Percentiles rank a stretch among this genome's conserved stretches.
Conservation (phyloP, 2,797 vertebrate genomes). For the Hybognathus amarus region DNA sequence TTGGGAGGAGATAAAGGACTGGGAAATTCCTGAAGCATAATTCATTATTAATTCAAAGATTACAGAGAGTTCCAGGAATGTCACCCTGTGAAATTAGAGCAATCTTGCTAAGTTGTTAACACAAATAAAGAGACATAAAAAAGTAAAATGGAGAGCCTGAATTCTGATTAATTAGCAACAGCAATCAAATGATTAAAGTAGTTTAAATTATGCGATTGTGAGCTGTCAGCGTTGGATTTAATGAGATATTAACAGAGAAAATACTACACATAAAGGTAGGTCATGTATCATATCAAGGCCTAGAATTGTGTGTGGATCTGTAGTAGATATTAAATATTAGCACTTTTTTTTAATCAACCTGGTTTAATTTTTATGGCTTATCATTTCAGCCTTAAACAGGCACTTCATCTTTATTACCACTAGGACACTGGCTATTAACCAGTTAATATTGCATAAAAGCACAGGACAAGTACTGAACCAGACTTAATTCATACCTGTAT, state of each 20-base stretch:
- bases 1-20: conserved; percentile 46
- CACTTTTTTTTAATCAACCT: neutral
- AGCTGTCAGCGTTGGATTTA: neutral
- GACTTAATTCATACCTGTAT: conserved; percentile 33
- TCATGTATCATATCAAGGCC: neutral
- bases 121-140: conserved; percentile 28
- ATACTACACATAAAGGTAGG: neutral
- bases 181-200: conserved; percentile 7
- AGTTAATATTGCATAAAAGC: neutral
- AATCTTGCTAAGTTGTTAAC: conserved; percentile 45
- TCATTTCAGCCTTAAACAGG: neutral
- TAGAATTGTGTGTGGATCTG: neutral
- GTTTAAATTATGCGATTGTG: neutral
- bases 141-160: neutral
- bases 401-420: neutral
- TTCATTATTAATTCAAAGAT: conserved; percentile 51
- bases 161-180: neutral
- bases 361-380: neutral
- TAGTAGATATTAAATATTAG: neutral
- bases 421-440: neutral
- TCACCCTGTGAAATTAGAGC: conserved; percentile 49
- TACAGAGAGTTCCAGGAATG: conserved; percentile 33
- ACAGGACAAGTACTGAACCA: conserved; percentile 2
- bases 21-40: conserved; percentile 49
- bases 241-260: neutral